phyloP scores from a whole-genome alignment of 2,888 invertebrate genomes.

The Machimus atricapillus region DNA sequence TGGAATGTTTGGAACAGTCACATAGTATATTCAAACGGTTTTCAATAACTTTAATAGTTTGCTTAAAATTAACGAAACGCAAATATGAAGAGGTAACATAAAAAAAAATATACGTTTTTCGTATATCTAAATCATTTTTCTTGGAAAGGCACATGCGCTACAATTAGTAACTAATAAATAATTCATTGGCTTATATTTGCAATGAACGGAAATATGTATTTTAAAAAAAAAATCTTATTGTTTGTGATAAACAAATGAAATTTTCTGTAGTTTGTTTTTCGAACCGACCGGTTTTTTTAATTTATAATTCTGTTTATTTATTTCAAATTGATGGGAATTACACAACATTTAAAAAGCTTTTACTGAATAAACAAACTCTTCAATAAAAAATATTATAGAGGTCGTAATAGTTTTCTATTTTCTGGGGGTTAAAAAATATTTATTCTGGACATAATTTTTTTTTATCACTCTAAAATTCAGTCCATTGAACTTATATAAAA shows the following conservation, averaged over 20 bases:
- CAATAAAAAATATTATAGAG: neutral
- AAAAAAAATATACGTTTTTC: too few relatives aligned
- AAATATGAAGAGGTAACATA: too few relatives aligned
- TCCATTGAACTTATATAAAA: too few relatives aligned
- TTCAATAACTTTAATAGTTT: neutral
- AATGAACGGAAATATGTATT: neutral
- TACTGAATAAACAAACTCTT: neutral
- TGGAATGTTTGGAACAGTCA: neutral
- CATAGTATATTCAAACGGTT: neutral
- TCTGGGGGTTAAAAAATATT: neutral
- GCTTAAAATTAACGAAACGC: neutral
- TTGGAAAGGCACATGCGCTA: neutral
- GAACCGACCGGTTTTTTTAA: neutral
- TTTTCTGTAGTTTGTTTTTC: neutral
- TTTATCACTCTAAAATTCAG: too few relatives aligned
- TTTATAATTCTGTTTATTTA: neutral
- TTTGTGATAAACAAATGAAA: neutral
- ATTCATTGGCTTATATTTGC: neutral
- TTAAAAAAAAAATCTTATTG: neutral
- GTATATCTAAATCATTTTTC: too few relatives aligned
- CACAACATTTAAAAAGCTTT: neutral
- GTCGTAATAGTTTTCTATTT: neutral
- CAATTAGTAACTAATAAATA: neutral
- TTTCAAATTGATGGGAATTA: neutral
- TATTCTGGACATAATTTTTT: too few relatives aligned